Evolutionary conservation across 2,113 vertebrate genomes (phyloP).

Genomic region (Vulpes lagopus): DNA sequence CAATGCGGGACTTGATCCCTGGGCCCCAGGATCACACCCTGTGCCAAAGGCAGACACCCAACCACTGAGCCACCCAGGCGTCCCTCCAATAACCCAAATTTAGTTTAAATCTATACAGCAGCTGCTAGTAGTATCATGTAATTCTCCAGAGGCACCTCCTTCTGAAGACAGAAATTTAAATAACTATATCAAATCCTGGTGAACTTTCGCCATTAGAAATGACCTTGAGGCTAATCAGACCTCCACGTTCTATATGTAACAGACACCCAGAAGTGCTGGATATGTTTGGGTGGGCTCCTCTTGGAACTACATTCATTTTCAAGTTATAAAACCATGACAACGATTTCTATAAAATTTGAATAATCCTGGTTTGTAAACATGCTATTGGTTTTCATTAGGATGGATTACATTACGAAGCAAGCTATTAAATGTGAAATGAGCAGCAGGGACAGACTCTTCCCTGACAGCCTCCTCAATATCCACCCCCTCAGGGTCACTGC

Average conservation of each 20-base stretch:
- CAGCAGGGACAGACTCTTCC: neutral
- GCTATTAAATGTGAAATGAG: neutral
- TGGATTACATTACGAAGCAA: neutral
- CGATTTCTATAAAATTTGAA: neutral
- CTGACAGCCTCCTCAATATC: neutral
- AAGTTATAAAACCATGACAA: constrained; percentile 19
- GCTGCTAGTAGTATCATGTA: constrained; percentile 52
- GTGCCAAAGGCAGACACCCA: too few relatives aligned
- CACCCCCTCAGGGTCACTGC: neutral
- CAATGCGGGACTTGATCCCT: too few relatives aligned
- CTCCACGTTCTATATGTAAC: neutral
- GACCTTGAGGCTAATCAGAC: constrained; percentile 52
- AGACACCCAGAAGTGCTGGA: neutral
- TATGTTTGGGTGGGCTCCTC: neutral
- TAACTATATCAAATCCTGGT: constrained; percentile 51
- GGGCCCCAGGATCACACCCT: too few relatives aligned
- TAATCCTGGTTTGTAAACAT: neutral
- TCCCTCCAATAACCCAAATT: constrained; percentile 53
- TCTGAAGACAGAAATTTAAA: constrained; percentile 66
- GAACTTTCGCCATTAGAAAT: constrained; percentile 39
- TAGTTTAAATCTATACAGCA: constrained; percentile 60
- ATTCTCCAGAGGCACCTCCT: constrained; percentile 49
- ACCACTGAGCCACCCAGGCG: too few relatives aligned
- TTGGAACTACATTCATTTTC: neutral
- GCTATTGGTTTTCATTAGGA: neutral